These are phyloP conservation scores for Drosophila nasuta DNA, from an alignment of 1,140 invertebrate genomes.

Conservation along the genomic window DNA sequence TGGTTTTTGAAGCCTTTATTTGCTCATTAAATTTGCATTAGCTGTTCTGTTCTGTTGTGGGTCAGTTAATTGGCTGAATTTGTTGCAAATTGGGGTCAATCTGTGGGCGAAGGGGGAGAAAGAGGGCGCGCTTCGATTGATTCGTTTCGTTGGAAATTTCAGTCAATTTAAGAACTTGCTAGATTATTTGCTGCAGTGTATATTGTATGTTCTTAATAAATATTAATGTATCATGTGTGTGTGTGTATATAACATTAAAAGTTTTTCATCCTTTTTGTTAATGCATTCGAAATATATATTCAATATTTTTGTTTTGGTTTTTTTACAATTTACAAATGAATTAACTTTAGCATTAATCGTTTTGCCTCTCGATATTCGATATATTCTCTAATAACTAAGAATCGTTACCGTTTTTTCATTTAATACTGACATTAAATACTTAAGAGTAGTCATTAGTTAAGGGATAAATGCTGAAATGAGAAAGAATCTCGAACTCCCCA, in stretches of 20 bases:
- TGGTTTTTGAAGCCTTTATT: conserved; percentile 30
- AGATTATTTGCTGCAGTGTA: conserved; percentile 21
- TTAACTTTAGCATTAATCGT: conserved; percentile 45
- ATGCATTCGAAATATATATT: conserved; percentile 15
- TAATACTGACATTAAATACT: conserved; percentile 77
- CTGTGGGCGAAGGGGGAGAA: conserved; percentile 22
- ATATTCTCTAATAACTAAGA: conserved; percentile 27
- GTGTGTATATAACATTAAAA: conserved; percentile 71
- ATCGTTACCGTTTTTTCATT: conserved; percentile 15
- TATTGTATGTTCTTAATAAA: conserved; percentile 25
- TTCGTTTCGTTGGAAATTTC: conserved; percentile 53
- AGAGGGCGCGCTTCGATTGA: conserved; percentile 41
- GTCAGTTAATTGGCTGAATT: conserved; percentile 47
- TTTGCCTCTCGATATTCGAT: conserved; percentile 33
- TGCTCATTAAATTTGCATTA: conserved; percentile 38
- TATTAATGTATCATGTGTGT: conserved; percentile 18
- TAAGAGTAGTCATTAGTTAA: conserved; percentile 57
- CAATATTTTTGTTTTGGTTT: conserved; percentile 22
- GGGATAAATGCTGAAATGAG: conserved; percentile 70
- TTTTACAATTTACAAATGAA: conserved; percentile 79
- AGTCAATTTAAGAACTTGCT: conserved; percentile 62
- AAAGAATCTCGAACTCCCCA: conserved; percentile 28
- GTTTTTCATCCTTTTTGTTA: conserved; percentile 35
- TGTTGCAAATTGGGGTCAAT: background rate
- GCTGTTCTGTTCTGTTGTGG: conserved; percentile 35